Evolutionary conservation across 2,113 vertebrate species (phyloP).

Genomic region (Eubucco bourcierii): DNA sequence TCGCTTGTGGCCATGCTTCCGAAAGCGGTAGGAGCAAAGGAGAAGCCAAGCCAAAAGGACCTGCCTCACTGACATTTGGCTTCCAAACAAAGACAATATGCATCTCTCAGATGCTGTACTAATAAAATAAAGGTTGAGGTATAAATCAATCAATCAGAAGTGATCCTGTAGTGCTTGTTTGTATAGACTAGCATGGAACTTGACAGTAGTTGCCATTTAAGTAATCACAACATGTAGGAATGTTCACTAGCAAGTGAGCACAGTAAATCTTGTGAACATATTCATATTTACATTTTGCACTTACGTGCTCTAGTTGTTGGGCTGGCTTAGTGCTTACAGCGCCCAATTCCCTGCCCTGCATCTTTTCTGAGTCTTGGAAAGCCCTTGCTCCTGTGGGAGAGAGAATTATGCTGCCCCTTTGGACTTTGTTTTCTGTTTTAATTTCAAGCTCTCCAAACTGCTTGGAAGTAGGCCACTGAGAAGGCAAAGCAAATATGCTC

Average conservation of each 20-base stretch:
- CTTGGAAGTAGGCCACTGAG: conserved; percentile 64
- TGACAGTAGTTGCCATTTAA: neutral
- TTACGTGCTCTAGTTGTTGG: neutral
- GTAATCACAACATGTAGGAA: neutral
- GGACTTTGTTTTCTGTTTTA: conserved; percentile 45
- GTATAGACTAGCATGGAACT: neutral
- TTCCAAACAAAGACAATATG: neutral
- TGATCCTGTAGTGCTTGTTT: neutral
- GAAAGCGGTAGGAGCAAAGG: neutral
- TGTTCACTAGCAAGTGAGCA: neutral
- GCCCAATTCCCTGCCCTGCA: neutral
- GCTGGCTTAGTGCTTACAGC: neutral
- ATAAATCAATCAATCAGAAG: neutral
- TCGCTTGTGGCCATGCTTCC: neutral
- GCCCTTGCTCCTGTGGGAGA: neutral
- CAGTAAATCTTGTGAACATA: neutral
- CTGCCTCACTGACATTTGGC: neutral
- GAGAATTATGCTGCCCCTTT: neutral
- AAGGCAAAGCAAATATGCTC: conserved; percentile 30
- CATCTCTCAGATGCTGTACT: neutral
- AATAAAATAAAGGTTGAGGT: neutral
- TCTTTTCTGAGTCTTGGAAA: neutral
- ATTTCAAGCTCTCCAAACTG: conserved; percentile 41
- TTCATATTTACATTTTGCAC: neutral
- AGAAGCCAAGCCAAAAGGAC: neutral